A percentile compares a stretch with the other conserved stretches of the same genome.
Conservation (phyloP, 2,888 invertebrate genomes). For the Hypercompe scribonia region DNA sequence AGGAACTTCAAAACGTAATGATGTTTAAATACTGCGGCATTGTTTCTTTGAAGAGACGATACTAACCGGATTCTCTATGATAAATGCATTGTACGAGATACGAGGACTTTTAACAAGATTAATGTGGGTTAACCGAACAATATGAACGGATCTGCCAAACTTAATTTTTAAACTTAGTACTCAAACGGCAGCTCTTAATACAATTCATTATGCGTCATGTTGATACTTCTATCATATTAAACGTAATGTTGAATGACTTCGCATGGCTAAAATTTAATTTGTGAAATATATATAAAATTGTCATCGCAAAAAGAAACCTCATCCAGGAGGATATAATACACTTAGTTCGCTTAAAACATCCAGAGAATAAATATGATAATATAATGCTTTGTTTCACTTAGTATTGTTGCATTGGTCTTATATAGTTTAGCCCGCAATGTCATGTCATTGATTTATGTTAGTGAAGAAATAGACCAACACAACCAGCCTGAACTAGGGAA, state of each 20-base stretch:
- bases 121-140: slow-evolving; percentile 70
- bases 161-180: slow-evolving; percentile 63
- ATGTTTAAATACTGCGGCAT: slow-evolving; percentile 40
- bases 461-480: not conserved
- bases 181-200: slow-evolving; percentile 36
- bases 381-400: too few species aligned
- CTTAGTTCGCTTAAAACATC: not conserved
- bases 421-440: not conserved
- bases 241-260: not conserved
- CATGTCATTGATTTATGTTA: not conserved
- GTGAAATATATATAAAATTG: not conserved
- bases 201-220: slow-evolving; percentile 1
- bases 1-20: not conserved
- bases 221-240: not conserved
- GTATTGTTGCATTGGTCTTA: not conserved
- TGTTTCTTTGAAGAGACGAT: slow-evolving; percentile 42
- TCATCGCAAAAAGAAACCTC: not conserved
- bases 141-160: slow-evolving; percentile 67
- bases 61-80: slow-evolving; percentile 59
- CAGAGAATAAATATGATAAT: too few species aligned
- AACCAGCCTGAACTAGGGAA: not conserved
- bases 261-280: not conserved
- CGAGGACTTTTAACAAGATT: slow-evolving; percentile 63
- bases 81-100: slow-evolving; percentile 56
- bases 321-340: not conserved